Conservation (phyloP, 2,888 invertebrate genomes). For the Nemapogon koenigi region DNA sequence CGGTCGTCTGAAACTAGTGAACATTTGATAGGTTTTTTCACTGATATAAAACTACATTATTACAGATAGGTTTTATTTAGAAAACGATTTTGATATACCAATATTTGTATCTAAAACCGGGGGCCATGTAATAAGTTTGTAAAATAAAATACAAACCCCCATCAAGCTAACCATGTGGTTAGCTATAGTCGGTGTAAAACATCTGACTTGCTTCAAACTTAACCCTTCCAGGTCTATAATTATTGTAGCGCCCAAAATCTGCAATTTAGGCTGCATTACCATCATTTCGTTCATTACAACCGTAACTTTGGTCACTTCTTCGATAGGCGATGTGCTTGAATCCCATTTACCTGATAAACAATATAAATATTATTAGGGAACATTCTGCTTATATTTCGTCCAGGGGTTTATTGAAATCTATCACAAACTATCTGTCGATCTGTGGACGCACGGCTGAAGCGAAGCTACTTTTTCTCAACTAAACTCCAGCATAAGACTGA, state of each 20-base stretch:
- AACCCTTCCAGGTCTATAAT: constrained; percentile 49
- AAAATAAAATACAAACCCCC: constrained; percentile 31
- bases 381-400: too few species aligned
- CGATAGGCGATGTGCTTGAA: constrained; percentile 32
- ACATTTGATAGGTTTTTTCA: too few species aligned
- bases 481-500: too few species aligned
- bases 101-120: neutral
- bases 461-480: too few species aligned
- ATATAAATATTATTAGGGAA: too few species aligned
- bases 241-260: constrained; percentile 49
- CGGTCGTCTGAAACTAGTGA: too few species aligned
- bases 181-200: constrained; percentile 41
- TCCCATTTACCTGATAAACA: constrained; percentile 42
- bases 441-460: too few species aligned
- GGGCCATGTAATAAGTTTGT: neutral
- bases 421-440: too few species aligned
- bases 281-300: constrained; percentile 50
- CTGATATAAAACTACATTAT: too few species aligned
- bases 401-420: too few species aligned
- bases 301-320: constrained; percentile 44
- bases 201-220: constrained; percentile 35
- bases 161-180: constrained; percentile 45
- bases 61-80: constrained; percentile 4
- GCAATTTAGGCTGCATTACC: constrained; percentile 46
- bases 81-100: neutral